Evolutionary conservation across 2,888 invertebrate species (phyloP).

Genomic region (Eristalinus sepulchralis): DNA sequence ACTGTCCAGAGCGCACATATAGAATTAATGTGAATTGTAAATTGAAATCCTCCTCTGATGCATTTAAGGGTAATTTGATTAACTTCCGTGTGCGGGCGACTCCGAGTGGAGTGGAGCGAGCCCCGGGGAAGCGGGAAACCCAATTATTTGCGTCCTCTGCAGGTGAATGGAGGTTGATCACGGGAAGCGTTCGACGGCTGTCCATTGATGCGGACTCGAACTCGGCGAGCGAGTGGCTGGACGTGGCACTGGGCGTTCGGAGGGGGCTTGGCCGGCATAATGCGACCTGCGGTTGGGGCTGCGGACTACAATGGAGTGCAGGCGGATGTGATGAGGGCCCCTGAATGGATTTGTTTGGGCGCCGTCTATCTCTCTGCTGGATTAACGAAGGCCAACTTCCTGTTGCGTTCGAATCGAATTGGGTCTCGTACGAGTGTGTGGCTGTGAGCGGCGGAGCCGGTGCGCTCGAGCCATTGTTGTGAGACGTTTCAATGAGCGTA

Average conservation of each 20-base stretch:
- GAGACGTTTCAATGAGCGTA: slow-evolving; percentile 32
- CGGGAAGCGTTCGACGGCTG: not conserved
- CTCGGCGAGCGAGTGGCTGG: not conserved
- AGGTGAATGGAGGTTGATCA: not conserved
- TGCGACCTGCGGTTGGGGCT: not conserved
- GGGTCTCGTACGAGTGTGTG: slow-evolving; percentile 10
- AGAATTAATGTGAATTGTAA: slow-evolving; percentile 55
- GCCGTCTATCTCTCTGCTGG: slow-evolving; percentile 13
- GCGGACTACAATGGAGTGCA: slow-evolving; percentile 17
- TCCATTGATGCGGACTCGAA: slow-evolving; percentile 22
- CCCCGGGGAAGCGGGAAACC: slow-evolving; percentile 35
- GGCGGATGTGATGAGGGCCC: not conserved
- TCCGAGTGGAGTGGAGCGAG: not conserved
- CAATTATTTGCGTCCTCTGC: slow-evolving; percentile 42
- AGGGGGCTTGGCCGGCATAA: not conserved
- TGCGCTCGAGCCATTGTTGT: slow-evolving; percentile 31
- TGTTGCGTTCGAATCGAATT: slow-evolving; percentile 47
- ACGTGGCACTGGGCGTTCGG: not conserved
- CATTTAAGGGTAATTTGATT: slow-evolving; percentile 52
- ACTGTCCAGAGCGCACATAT: slow-evolving; percentile 28
- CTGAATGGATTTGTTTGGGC: slow-evolving; percentile 24
- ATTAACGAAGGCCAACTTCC: slow-evolving; percentile 22
- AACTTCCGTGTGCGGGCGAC: not conserved
- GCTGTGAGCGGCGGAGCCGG: not conserved
- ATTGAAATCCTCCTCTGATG: slow-evolving; percentile 50